phyloP scores from a whole-genome alignment of 2,113 vertebrate genomes.

The Nipponia nippon region DNA sequence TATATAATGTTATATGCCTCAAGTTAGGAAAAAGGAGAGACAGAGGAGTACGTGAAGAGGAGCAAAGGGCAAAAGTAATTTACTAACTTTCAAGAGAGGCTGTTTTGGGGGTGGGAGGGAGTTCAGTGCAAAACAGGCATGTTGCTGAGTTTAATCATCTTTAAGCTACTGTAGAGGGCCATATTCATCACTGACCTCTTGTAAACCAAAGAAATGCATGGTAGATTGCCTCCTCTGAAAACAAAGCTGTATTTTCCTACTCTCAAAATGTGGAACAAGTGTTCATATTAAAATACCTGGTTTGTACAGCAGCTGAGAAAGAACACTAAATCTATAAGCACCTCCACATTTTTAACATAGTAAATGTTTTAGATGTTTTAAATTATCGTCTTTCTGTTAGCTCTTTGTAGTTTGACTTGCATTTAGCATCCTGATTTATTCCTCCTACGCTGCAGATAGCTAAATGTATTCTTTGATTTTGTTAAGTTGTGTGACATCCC shows the following conservation, averaged over 20 bases:
- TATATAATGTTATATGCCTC: neutral
- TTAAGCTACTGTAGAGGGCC: neutral
- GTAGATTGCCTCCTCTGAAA: neutral
- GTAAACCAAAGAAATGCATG: neutral
- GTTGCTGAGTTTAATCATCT: neutral
- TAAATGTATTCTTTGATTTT: neutral
- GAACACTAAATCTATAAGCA: neutral
- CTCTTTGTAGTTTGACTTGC: neutral
- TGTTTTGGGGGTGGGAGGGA: neutral
- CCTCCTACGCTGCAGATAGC: neutral
- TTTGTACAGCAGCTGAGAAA: neutral
- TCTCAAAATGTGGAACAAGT: neutral
- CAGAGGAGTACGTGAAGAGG: accelerated
- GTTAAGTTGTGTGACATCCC: neutral
- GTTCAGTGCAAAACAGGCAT: neutral
- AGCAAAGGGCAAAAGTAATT: neutral
- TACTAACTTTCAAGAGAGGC: neutral
- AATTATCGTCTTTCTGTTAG: neutral
- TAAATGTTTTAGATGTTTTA: neutral
- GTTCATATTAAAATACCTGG: neutral
- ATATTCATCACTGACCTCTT: neutral
- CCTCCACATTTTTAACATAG: neutral
- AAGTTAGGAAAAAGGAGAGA: neutral
- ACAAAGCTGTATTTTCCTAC: neutral
- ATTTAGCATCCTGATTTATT: neutral